Base-by-base conservation (phyloP, 2,888 invertebrate genomes). In the Anticlea derivata region DNA sequence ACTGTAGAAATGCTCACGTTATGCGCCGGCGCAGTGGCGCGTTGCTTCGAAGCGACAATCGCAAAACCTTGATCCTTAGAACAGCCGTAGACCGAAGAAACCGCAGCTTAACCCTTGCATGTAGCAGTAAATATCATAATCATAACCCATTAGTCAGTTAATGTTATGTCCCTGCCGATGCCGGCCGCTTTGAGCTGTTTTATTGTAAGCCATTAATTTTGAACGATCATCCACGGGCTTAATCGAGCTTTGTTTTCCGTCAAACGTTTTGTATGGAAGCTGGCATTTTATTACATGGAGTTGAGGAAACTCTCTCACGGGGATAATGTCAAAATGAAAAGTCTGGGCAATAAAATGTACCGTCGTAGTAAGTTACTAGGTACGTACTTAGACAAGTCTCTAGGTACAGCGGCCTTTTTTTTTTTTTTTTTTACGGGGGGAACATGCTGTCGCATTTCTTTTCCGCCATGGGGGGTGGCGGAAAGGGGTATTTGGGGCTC, bases 101-200 rank as follows among this genome's bases (percentile, higher is more conserved):
- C 73, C 58, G 69, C 56, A 61, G 68, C 76, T 81, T 84, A 83
- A 82, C 70, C 59, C 65, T 78, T 71, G 78, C 80, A 71, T 82
- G 78, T 75, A 79, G 83, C 77, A 75, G 86, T 87, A 86, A 88
- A 88, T 87, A 88, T 88, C 87, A 88, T 88, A 89, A 88, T 89
- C 85, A 82, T 78, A 81, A 74, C 72, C 88, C 84, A 86, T 88
- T 88, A 88, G 83, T 64, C 73, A 64, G 79, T 72, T 85, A 83
- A 86, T 83, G 82, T 78, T 73, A 79, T 85, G 86, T 86, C 82
- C 77, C 81, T 75, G 86, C 82, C 80, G 86, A 84, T 75, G 86
- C 82, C 80, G 86, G 84, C 79, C 70, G 73, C 79, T 80, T 72
- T 63, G 64, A 71, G 68, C 51, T 37, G 33, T 69, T 85, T 84